phyloP scores from a whole-genome alignment of 23 tunicate species.

The Pegea sp. region DNA sequence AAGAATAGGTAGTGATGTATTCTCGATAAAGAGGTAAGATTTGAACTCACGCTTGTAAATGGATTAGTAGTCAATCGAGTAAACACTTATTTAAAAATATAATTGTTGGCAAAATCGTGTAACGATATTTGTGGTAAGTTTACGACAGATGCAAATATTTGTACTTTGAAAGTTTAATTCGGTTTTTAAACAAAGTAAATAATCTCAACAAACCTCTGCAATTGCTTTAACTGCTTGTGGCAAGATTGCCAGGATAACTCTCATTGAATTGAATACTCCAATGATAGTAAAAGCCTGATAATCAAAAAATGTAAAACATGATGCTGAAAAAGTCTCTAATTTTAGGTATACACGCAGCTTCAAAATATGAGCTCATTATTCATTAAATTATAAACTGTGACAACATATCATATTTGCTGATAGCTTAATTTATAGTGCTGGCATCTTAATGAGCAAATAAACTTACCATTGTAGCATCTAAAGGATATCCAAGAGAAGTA shows the following conservation, averaged over 20 bases:
- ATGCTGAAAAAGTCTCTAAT: neutral
- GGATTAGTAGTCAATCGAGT: too few species aligned
- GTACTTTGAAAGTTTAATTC: neutral
- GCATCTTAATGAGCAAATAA: too few species aligned
- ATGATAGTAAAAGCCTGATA: constrained; percentile 61
- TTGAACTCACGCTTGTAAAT: too few species aligned
- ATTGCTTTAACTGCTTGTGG: constrained; percentile 69
- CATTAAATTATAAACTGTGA: constrained; percentile 1
- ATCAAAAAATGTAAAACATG: too few species aligned
- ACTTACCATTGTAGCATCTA: constrained; percentile 36
- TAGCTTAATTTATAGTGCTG: neutral
- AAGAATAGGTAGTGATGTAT: too few species aligned
- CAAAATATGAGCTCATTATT: neutral
- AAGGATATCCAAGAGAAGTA: constrained; percentile 53
- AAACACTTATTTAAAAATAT: too few species aligned
- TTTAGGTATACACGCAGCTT: neutral
- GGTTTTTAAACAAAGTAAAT: neutral
- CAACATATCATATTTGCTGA: neutral
- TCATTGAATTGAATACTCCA: constrained; percentile 63
- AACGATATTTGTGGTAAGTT: too few species aligned
- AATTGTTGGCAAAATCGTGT: too few species aligned
- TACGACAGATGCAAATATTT: too few species aligned
- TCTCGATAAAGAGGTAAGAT: too few species aligned
- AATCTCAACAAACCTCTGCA: constrained; percentile 31
- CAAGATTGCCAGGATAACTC: constrained; percentile 55